These are phyloP conservation scores for Coleophora flavipennella DNA, from an alignment of 2,888 invertebrate genomes.

Conservation along the genomic window DNA sequence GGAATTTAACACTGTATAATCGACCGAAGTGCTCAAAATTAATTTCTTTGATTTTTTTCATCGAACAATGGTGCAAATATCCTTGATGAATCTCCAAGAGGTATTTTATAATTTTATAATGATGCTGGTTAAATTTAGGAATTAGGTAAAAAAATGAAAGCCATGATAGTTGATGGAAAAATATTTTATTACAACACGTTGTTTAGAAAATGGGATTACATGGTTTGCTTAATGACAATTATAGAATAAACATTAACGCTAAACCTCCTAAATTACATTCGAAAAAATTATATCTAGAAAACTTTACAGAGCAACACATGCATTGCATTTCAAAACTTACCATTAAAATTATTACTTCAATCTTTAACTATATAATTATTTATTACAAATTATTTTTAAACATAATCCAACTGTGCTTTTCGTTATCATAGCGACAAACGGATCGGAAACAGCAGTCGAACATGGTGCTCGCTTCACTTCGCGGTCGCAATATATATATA, in stretches of 20 bases:
- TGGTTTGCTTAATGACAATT: slow-evolving; percentile 30
- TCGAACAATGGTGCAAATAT: too few relatives aligned
- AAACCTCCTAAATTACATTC: slow-evolving; percentile 31
- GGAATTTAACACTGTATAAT: too few relatives aligned
- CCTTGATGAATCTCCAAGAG: too few relatives aligned
- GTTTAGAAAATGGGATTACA: slow-evolving; percentile 42
- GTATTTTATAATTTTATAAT: too few relatives aligned
- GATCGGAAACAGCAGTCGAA: slow-evolving; percentile 11
- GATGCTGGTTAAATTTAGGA: too few relatives aligned
- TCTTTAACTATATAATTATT: not conserved
- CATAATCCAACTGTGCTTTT: slow-evolving; percentile 9
- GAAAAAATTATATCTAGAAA: slow-evolving; percentile 32
- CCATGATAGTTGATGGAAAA: slow-evolving; percentile 25
- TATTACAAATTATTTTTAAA: slow-evolving; percentile 22
- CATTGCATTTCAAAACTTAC: slow-evolving; percentile 34
- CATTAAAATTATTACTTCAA: slow-evolving; percentile 22
- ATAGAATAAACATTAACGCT: slow-evolving; percentile 28
- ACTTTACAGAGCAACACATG: slow-evolving; percentile 33
- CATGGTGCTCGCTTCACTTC: too few relatives aligned
- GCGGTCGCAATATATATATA: too few relatives aligned
- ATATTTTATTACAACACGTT: slow-evolving; percentile 45
- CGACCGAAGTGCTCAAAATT: too few relatives aligned
- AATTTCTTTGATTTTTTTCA: too few relatives aligned
- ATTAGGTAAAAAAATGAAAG: too few relatives aligned
- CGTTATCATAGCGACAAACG: slow-evolving; percentile 2